Percentiles rank a stretch among this genome's conserved stretches.
These are phyloP conservation scores for Isoperla grammatica DNA, from an alignment of 2,888 invertebrate species.

Conservation along the genomic window DNA sequence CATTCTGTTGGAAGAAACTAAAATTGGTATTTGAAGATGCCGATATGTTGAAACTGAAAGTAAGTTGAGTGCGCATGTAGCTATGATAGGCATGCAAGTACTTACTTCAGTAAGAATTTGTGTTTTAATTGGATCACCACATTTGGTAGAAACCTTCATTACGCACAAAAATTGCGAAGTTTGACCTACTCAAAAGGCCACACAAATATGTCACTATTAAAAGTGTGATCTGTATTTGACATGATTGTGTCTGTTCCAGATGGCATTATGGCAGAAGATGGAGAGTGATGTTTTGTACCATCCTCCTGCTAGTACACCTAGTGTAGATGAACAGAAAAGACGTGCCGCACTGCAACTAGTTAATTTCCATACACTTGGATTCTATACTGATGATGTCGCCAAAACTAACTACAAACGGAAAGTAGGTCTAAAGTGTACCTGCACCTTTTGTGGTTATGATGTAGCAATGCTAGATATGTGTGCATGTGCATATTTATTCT, in stretches of 20 bases:
- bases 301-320: slow-evolving; percentile 53
- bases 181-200: too few relatives aligned
- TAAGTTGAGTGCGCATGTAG: slow-evolving; percentile 40
- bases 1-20: slow-evolving; percentile 83
- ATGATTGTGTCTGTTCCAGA: slow-evolving; percentile 48
- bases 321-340: slow-evolving; percentile 68
- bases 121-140: too few relatives aligned
- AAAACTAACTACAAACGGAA: slow-evolving; percentile 58
- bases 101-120: too few relatives aligned
- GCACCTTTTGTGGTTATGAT: too few relatives aligned
- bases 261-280: slow-evolving; percentile 69
- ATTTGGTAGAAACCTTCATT: neutral
- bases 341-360: slow-evolving; percentile 62
- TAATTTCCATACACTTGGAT: slow-evolving; percentile 59
- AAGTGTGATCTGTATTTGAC: too few relatives aligned
- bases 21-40: slow-evolving; percentile 74
- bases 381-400: slow-evolving; percentile 57
- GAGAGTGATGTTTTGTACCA: slow-evolving; percentile 76
- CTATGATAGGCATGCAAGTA: too few relatives aligned
- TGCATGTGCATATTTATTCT: too few relatives aligned
- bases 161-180: too few relatives aligned
- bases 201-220: too few relatives aligned
- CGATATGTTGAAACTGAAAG: slow-evolving; percentile 70
- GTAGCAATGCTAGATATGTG: too few relatives aligned
- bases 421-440: slow-evolving; percentile 45